Conservation (phyloP, 2,113 vertebrate genomes). For the Colossoma macropomum region DNA sequence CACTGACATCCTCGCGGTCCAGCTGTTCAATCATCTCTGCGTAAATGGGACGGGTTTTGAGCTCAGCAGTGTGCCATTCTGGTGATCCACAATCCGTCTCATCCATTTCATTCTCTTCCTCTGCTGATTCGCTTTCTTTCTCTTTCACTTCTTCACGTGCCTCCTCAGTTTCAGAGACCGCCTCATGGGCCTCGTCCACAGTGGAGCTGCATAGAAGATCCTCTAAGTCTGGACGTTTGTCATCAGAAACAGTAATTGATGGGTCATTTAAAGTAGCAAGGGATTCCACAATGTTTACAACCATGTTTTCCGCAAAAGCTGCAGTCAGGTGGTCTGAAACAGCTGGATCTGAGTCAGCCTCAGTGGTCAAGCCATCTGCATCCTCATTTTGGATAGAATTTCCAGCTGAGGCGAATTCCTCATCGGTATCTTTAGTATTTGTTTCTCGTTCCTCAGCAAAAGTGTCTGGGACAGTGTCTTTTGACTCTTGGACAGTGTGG, state of each 20-base stretch:
- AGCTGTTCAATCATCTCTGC: slow-evolving; percentile 6
- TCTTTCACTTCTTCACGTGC: background rate
- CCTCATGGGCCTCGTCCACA: background rate
- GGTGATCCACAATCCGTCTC: background rate
- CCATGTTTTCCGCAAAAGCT: background rate
- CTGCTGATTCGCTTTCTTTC: background rate
- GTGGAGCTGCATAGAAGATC: background rate
- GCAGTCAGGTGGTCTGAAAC: background rate
- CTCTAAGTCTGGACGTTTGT: background rate
- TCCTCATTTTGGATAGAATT: background rate
- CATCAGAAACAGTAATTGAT: background rate
- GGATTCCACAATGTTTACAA: background rate
- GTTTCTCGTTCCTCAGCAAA: background rate
- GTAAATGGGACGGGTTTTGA: background rate
- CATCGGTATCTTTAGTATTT: background rate
- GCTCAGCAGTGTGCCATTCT: background rate
- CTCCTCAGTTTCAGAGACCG: background rate
- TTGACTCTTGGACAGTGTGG: background rate
- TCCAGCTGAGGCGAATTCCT: background rate
- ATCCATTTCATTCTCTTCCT: background rate
- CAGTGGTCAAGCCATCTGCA: background rate
- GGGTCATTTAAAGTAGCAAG: background rate
- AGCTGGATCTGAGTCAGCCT: background rate
- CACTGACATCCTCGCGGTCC: slow-evolving; percentile 4
- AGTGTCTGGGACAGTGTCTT: background rate